Evolutionary conservation across 2,113 vertebrate species (phyloP), one percentile per base, ranked within the genome.

Genomic region (Corydoras maculifer): DNA sequence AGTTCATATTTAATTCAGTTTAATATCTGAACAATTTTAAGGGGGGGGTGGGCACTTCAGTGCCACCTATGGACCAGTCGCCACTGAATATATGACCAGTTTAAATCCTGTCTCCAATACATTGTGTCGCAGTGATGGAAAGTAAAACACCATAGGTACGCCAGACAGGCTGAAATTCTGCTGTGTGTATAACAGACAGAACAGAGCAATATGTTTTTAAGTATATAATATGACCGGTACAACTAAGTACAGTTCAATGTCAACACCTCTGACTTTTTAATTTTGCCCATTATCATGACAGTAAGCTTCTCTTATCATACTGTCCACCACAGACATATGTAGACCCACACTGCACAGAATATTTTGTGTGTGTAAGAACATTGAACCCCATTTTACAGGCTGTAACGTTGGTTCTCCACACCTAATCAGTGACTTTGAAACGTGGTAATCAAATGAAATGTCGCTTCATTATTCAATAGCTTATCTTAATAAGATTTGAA

Each of bases 361-460:
- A 5, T 43, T 68, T 62, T 31, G 50, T 15, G 43, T 29, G n/a
- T 48, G 30, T 74, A 25, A 48, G 31, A 11, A 63, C 35, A 32
- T 30, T 60, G 35, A 66, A 43, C 69, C 70, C 65, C n/a, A 63
- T 72, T 68, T 75, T 53, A n/a, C 65, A 49, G 18, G 58, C 63
- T 15, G n/a, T 77, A 65, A 76, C 62, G 59, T 67, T 51, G 62
- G 18, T 76, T 69, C 73, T 73, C 53, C 62, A 55, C 68, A 70
- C 72, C 6, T 72, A 65, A 74, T 76, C 69, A 58, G 73, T 48
- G 67, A 58, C 70, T 77, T 60, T 61, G 77, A 79, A 57, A 65
- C 58, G 43, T 32, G 78, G 80, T 85, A 87, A 84, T 82, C 66
- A 85, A 81, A 75, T 68, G 25, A 82, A 85, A 85, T 85, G 69